Evolutionary conservation across 1,140 invertebrate genomes (phyloP).

Genomic region (honey bee (Apis mellifera)): DNA sequence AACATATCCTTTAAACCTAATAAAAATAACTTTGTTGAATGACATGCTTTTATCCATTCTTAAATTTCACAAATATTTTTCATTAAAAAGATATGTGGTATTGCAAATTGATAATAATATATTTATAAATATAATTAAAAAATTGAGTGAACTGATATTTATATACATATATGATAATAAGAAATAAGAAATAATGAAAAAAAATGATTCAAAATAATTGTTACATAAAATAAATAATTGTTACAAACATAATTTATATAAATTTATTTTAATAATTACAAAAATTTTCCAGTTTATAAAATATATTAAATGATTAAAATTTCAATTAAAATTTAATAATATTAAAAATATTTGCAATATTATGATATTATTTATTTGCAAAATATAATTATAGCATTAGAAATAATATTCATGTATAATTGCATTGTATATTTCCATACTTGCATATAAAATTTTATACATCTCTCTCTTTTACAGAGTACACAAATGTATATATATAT

Average conservation of each 20-base stretch:
- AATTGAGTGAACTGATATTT: not conserved
- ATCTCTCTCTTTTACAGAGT: slow-evolving; percentile 26
- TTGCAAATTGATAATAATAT: slow-evolving; percentile 3
- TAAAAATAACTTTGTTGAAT: not conserved
- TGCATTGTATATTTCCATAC: not conserved
- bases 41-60: slow-evolving; percentile 13
- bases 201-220: not conserved
- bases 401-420: not conserved
- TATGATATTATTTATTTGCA: not conserved
- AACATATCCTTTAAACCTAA: slow-evolving; percentile 11
- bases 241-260: slow-evolving; percentile 4
- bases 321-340: not conserved
- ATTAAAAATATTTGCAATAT: not conserved
- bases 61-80: slow-evolving; percentile 15
- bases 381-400: slow-evolving; percentile 10
- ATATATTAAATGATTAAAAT: slow-evolving; percentile 1
- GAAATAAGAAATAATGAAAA: not conserved
- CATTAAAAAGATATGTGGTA: slow-evolving; percentile 13
- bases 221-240: not conserved
- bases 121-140: slow-evolving; percentile 6
- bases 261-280: not conserved
- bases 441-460: slow-evolving; percentile 26
- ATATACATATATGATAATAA: not conserved
- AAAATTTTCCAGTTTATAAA: not conserved
- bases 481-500: slow-evolving; percentile 2